Conservation (phyloP, 2,113 vertebrate genomes). For the Corythoichthys haematopterus region DNA sequence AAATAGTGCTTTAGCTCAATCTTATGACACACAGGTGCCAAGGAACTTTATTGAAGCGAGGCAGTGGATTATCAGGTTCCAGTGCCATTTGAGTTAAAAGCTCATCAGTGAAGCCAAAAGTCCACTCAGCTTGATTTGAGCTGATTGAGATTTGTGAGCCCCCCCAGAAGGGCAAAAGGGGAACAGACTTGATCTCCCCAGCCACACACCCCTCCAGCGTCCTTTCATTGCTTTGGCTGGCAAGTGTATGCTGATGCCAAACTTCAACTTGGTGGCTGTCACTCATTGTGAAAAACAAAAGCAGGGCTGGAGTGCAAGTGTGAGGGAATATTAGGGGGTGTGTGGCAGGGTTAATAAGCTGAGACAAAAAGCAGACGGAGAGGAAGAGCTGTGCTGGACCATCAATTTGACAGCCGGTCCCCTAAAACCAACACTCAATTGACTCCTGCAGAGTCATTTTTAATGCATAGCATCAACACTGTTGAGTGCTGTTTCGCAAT, state of each 20-base stretch:
- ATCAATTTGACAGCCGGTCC: conserved; percentile 30
- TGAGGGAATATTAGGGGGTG: conserved; percentile 5
- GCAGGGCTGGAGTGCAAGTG: neutral
- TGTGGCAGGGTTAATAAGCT: conserved; percentile 48
- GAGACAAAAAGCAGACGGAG: conserved; percentile 50
- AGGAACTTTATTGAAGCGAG: neutral
- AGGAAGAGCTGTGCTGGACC: conserved; percentile 46
- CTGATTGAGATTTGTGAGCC: neutral
- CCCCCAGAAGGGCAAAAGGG: neutral
- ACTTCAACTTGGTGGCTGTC: conserved; percentile 45
- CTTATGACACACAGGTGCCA: neutral
- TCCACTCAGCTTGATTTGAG: neutral
- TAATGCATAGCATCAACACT: no score
- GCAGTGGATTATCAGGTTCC: no score
- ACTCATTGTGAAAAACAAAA: conserved; percentile 39
- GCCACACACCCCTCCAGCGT: neutral
- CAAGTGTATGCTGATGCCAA: conserved; percentile 27
- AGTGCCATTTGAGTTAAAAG: neutral
- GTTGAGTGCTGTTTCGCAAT: no score
- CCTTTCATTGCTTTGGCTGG: conserved; percentile 28
- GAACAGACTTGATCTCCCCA: neutral
- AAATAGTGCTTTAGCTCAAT: no score
- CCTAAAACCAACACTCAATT: conserved; percentile 1
- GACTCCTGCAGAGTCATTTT: conserved; percentile 8
- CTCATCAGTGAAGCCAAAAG: neutral